Base-by-base conservation (phyloP, 2,113 vertebrate genomes). In the Haemorhous mexicanus region DNA sequence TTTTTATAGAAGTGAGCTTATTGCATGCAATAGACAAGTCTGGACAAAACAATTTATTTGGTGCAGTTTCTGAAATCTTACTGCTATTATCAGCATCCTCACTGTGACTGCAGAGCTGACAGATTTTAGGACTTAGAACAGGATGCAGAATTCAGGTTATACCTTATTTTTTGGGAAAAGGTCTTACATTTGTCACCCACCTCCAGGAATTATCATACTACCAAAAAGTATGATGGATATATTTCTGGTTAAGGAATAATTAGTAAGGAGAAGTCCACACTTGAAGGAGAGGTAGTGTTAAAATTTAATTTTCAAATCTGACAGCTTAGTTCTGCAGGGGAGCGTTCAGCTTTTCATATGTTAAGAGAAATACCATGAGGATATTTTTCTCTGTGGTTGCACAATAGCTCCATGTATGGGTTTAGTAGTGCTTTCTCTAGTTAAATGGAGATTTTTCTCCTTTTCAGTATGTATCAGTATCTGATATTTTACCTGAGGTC, bases 21-120 rank as follows among this genome's bases (percentile, higher is more conserved):
- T 96, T 97, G 77, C 75, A 85, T 19, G 22, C 93, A 94, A 95
- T 77, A 95, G 97, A 94, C 97, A 98, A 97, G 97, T 89, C 96
- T 95, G 94, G 93, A 95, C 98, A 97, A 96, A 97, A 84, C 91
- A 92, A 94, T 82, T 90, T 84, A 66, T 32, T 95, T 27, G 18
- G 16, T n/a, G 70, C 44, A 77, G 49, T 91, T 96, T 91, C 80
- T 95, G 93, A 52, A 68, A 90, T 47, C 39, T 43, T 93, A 28
- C 55, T 82, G 61, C 66, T 90, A 32, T 93, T 80, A 94, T 56
- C 78, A 92, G n/a, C 49, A 82, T 53, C 55, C 43, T 85, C 79
- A 89, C 55, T 87, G 84, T 50, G 94, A 26, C 28, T 74, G 78
- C 33, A 69, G 69, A 64, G 39, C 46, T 67, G 52, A 8, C 44